Evolutionary conservation across 1,140 invertebrate species (phyloP).

Genomic region (Conopomorpha cramerella): DNA sequence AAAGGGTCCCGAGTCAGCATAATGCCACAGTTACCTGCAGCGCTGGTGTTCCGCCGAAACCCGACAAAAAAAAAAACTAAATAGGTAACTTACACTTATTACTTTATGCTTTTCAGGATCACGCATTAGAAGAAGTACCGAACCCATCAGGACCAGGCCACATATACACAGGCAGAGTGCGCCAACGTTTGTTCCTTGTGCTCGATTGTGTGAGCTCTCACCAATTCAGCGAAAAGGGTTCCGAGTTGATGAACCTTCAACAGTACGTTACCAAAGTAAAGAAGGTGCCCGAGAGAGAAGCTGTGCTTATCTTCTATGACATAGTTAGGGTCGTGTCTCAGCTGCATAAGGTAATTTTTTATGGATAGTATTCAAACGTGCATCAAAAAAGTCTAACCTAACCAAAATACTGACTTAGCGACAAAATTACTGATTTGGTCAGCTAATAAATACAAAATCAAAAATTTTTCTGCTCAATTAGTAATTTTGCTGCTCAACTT

Average conservation of each 20-base stretch:
- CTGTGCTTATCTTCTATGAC: slow-evolving; percentile 77
- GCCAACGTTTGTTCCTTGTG: slow-evolving; percentile 73
- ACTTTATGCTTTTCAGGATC: slow-evolving; percentile 67
- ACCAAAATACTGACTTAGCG: too few species aligned
- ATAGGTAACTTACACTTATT: too few species aligned
- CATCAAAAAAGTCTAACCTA: too few species aligned
- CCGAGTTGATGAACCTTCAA: slow-evolving; percentile 76
- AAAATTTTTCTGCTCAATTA: too few species aligned
- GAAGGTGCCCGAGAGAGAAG: slow-evolving; percentile 77
- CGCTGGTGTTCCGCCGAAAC: too few species aligned
- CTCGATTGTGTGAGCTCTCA: slow-evolving; percentile 78
- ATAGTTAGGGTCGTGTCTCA: slow-evolving; percentile 76
- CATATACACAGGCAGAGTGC: slow-evolving; percentile 66
- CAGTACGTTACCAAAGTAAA: slow-evolving; percentile 84
- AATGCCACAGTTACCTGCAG: too few species aligned
- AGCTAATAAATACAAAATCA: too few species aligned
- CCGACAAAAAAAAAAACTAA: too few species aligned
- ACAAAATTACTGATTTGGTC: too few species aligned
- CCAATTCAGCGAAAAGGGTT: slow-evolving; percentile 72
- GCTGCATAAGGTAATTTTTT: slow-evolving; percentile 77
- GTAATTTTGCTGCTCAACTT: too few species aligned
- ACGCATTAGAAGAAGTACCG: slow-evolving; percentile 68
- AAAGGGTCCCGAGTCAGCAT: too few species aligned
- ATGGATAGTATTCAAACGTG: too few species aligned
- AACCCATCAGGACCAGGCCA: slow-evolving; percentile 52